A percentile compares a stretch with the other conserved stretches of the same genome.
Conservation (phyloP, 1,140 invertebrate species). For the Melanaphis sacchari region DNA sequence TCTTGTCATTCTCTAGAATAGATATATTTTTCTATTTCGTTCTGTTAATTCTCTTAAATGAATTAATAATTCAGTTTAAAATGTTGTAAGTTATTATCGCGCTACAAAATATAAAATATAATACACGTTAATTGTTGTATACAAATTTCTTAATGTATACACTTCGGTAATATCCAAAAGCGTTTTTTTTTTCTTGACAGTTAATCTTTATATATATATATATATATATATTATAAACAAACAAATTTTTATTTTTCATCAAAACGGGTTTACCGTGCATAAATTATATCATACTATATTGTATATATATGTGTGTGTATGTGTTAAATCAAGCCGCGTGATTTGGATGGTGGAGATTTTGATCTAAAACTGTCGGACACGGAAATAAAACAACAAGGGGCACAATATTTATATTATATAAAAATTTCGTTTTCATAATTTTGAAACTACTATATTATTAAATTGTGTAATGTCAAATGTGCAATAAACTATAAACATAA, state of each 20-base stretch:
- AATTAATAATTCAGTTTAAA: not conserved
- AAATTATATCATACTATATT: not conserved
- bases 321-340: not conserved
- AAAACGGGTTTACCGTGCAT: not conserved
- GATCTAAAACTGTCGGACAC: not conserved
- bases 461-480: not conserved
- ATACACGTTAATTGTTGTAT: not conserved
- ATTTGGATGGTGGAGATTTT: not conserved
- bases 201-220: not conserved
- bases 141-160: not conserved
- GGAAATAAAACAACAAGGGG: not conserved
- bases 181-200: conserved; percentile 12
- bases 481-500: not conserved
- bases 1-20: not conserved
- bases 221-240: no score
- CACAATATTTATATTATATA: not conserved
- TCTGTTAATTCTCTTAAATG: not conserved
- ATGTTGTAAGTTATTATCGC: not conserved
- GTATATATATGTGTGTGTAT: not conserved
- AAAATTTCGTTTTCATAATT: not conserved
- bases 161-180: not conserved
- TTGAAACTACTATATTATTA: not conserved
- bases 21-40: not conserved
- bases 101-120: not conserved
- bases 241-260: not conserved